Percentiles rank a stretch among this genome's conserved stretches.
phyloP scores from a whole-genome alignment of 2,888 invertebrate genomes.

The Idaea straminata region DNA sequence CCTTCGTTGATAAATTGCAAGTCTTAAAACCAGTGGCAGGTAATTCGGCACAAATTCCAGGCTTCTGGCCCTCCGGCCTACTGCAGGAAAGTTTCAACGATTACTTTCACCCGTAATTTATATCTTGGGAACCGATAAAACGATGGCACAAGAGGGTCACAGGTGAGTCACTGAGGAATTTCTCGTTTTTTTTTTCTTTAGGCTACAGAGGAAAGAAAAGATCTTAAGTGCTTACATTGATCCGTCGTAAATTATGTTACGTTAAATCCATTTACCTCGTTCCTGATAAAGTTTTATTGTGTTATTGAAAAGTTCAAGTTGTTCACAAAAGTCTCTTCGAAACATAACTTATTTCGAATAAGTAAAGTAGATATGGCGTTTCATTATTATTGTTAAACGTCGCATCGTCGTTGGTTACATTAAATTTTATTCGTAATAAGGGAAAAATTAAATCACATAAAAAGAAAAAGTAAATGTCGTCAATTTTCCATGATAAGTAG shows the following conservation, averaged over 20 bases:
- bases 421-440: slow-evolving; percentile 22
- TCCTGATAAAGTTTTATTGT: slow-evolving; percentile 24
- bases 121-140: slow-evolving; percentile 67
- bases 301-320: slow-evolving; percentile 23
- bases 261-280: slow-evolving; percentile 32
- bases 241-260: slow-evolving; percentile 37
- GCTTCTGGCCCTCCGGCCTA: slow-evolving; percentile 57
- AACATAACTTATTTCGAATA: slow-evolving; percentile 16
- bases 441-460: slow-evolving; percentile 27
- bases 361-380: slow-evolving; percentile 18
- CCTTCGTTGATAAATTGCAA: slow-evolving; percentile 81
- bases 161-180: slow-evolving; percentile 61
- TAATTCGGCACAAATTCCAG: slow-evolving; percentile 78
- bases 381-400: slow-evolving; percentile 22
- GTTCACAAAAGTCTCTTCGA: slow-evolving; percentile 18
- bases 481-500: slow-evolving; percentile 19
- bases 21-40: slow-evolving; percentile 82
- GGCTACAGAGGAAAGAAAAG: slow-evolving; percentile 34
- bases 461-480: slow-evolving; percentile 22
- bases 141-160: slow-evolving; percentile 60
- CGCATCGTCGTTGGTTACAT: slow-evolving; percentile 20
- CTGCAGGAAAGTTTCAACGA: slow-evolving; percentile 73
- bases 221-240: slow-evolving; percentile 39
- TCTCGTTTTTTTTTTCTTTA: slow-evolving; percentile 46
- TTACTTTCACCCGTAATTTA: slow-evolving; percentile 76